Conservation (phyloP, 2,113 vertebrate species). For the Corythoichthys intestinalis region DNA sequence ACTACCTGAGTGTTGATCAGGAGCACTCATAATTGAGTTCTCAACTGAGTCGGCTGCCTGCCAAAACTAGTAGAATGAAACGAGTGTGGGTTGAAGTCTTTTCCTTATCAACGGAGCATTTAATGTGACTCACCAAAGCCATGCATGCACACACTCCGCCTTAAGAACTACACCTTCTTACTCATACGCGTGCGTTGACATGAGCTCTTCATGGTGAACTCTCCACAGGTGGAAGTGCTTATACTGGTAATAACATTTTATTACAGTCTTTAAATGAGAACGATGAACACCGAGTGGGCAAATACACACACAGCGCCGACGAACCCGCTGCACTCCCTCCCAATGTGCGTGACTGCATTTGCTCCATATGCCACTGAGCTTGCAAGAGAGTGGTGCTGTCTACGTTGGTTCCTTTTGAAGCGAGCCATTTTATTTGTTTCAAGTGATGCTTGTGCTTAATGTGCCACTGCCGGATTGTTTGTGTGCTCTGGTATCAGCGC, state of each 20-base stretch:
- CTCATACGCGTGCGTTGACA: conserved; percentile 7
- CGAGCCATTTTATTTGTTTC: conserved; percentile 65
- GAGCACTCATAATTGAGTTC: not conserved
- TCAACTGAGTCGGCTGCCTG: not conserved
- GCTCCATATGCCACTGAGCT: conserved; percentile 31
- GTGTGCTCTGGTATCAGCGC: conserved; percentile 64
- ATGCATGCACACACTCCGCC: not conserved
- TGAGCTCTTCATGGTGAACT: conserved; percentile 30
- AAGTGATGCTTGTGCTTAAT: conserved; percentile 68
- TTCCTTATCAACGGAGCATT: conserved; percentile 18
- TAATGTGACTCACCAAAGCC: conserved; percentile 35
- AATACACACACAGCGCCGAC: conserved; percentile 29
- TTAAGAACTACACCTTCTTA: not conserved
- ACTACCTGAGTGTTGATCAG: not conserved
- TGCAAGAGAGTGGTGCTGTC: conserved; percentile 41
- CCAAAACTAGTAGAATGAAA: not conserved
- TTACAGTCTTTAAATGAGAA: conserved; percentile 57
- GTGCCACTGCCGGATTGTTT: conserved; percentile 68
- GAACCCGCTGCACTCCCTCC: conserved; percentile 15
- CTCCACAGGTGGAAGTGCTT: conserved; percentile 64
- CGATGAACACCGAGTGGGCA: conserved; percentile 49
- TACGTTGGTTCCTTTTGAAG: conserved; percentile 60
- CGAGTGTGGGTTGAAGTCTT: not conserved
- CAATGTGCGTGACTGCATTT: not conserved
- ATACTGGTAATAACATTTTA: conserved; percentile 62